Evolutionary conservation across 1,140 invertebrate genomes (phyloP).

Genomic region (Bombyx mandarina): DNA sequence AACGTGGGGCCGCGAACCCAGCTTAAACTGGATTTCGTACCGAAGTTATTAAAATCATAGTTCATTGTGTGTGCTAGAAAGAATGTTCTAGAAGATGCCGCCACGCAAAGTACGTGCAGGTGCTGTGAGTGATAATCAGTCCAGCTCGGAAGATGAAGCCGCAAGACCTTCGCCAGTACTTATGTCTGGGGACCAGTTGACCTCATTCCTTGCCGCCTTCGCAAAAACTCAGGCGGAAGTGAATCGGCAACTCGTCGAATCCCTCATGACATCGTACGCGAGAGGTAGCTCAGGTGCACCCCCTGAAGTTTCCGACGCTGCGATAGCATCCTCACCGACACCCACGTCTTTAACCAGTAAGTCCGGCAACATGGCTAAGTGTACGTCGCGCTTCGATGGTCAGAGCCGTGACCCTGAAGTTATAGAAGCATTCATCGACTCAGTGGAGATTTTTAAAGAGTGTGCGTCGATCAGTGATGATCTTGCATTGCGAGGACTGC

Average conservation of each 20-base stretch:
- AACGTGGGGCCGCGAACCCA: not conserved
- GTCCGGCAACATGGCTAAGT: no score
- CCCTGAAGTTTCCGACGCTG: not conserved
- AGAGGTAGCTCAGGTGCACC: not conserved
- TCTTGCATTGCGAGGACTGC: constrained; percentile 16
- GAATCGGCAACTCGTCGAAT: not conserved
- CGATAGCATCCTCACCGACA: not conserved
- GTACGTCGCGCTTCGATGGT: constrained; percentile 13
- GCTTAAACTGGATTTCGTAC: not conserved
- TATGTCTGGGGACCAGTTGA: not conserved
- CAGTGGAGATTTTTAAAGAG: constrained; percentile 13
- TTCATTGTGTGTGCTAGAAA: not conserved
- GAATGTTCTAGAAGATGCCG: not conserved
- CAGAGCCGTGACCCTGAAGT: constrained; percentile 6
- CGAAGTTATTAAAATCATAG: not conserved
- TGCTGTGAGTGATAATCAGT: no score
- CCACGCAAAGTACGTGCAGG: not conserved
- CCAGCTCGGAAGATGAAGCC: not conserved
- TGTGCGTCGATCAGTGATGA: constrained; percentile 12
- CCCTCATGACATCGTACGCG: not conserved
- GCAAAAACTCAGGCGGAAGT: not conserved
- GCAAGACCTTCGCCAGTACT: no score
- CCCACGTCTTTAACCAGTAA: not conserved
- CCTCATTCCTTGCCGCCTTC: not conserved
- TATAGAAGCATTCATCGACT: constrained; percentile 14